Evolutionary conservation across 2,888 invertebrate species (phyloP).

Genomic region (Cryptus viduatorius): DNA sequence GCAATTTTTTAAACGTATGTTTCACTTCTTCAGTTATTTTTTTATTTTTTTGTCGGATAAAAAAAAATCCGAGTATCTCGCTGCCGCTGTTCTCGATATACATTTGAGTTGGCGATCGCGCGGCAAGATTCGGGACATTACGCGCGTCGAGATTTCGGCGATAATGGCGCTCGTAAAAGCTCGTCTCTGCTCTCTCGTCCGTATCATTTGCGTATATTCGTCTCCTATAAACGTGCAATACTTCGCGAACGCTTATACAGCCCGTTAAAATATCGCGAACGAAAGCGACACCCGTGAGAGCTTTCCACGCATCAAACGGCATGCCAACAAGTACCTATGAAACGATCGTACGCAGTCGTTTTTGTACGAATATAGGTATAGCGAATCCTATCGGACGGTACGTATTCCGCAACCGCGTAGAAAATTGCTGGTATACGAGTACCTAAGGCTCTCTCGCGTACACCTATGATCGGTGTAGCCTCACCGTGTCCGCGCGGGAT

Average conservation of each 20-base stretch:
- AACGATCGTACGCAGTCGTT: background rate
- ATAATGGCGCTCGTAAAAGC: conserved; percentile 23
- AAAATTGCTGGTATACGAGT: conserved; percentile 57
- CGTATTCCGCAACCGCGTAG: conserved; percentile 56
- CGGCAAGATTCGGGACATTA: conserved; percentile 7
- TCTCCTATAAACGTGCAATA: too few relatives aligned
- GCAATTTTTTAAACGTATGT: too few relatives aligned
- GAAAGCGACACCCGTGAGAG: conserved; percentile 26
- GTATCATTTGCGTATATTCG: background rate
- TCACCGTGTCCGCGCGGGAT: conserved; percentile 50
- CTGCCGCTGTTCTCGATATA: too few relatives aligned
- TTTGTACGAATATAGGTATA: conserved; percentile 14
- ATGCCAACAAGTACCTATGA: conserved; percentile 5
- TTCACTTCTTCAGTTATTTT: too few relatives aligned
- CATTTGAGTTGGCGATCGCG: background rate
- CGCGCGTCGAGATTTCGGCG: conserved; percentile 3
- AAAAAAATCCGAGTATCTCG: too few relatives aligned
- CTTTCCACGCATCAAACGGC: conserved; percentile 10
- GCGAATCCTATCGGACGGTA: conserved; percentile 17
- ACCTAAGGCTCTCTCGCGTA: conserved; percentile 36
- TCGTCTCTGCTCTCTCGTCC: background rate
- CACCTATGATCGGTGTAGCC: conserved; percentile 28
- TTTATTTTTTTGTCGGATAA: too few relatives aligned
- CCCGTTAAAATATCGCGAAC: conserved; percentile 40
- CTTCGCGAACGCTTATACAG: background rate